Conservation (phyloP, 2,797 vertebrate species). For the Spondyliosoma cantharus region DNA sequence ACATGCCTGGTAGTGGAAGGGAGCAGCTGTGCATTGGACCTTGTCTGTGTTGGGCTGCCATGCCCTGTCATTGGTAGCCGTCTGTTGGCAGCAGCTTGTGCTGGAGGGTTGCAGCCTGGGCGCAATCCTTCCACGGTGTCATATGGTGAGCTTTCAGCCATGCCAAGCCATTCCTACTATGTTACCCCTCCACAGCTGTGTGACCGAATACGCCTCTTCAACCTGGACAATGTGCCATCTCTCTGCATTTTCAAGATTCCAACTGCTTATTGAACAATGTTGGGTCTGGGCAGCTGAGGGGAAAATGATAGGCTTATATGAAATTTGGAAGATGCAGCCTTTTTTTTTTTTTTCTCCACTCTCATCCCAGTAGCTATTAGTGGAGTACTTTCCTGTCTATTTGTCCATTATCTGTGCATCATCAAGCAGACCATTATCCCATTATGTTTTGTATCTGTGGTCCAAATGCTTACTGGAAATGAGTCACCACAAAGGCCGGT, state of each 20-base stretch:
- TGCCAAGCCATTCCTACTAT: slow-evolving; percentile 66
- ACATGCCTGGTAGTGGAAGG: slow-evolving; percentile 77
- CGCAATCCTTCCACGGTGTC: slow-evolving; percentile 74
- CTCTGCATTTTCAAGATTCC: slow-evolving; percentile 60
- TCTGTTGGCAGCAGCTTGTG: slow-evolving; percentile 78
- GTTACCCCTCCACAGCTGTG: slow-evolving; percentile 72
- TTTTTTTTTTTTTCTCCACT: slow-evolving; percentile 55
- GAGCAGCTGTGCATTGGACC: slow-evolving; percentile 82
- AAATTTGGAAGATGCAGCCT: slow-evolving; percentile 70
- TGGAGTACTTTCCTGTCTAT: slow-evolving; percentile 78
- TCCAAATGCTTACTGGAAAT: slow-evolving; percentile 83
- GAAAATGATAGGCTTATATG: slow-evolving; percentile 67
- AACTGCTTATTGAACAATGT: slow-evolving; percentile 57
- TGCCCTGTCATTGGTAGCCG: slow-evolving; percentile 79
- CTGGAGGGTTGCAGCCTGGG: slow-evolving; percentile 73
- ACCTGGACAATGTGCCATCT: slow-evolving; percentile 55
- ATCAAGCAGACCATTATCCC: slow-evolving; percentile 82
- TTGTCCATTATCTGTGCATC: slow-evolving; percentile 83
- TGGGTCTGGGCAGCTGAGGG: slow-evolving; percentile 53
- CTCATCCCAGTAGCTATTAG: slow-evolving; percentile 75
- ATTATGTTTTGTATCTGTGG: slow-evolving; percentile 82
- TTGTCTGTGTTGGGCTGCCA: slow-evolving; percentile 80
- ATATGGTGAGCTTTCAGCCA: slow-evolving; percentile 73
- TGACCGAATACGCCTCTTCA: slow-evolving; percentile 62
- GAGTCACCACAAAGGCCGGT: slow-evolving; percentile 76